Conservation (phyloP, 2,888 invertebrate species). For the Agrotis exclamationis region DNA sequence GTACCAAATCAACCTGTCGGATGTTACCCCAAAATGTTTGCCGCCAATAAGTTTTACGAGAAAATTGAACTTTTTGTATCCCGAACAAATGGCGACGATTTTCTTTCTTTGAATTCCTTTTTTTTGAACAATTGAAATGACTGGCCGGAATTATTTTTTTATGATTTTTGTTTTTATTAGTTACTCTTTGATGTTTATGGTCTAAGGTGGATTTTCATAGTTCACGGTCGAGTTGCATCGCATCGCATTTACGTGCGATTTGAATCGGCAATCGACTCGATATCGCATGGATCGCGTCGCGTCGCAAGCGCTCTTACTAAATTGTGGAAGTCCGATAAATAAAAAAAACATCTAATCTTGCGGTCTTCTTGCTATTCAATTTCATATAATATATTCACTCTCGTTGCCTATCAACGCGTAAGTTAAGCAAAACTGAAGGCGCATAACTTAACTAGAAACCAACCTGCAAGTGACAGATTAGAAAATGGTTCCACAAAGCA, state of each 20-base stretch:
- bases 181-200: neutral
- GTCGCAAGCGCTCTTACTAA: too few relatives aligned
- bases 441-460: conserved; percentile 49
- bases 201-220: too few relatives aligned
- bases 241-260: too few relatives aligned
- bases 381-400: neutral
- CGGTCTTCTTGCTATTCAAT: too few relatives aligned
- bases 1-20: conserved; percentile 44
- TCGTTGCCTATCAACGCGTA: conserved; percentile 19
- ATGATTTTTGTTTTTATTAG: too few relatives aligned
- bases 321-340: too few relatives aligned
- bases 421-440: neutral
- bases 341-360: too few relatives aligned
- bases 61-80: conserved; percentile 25
- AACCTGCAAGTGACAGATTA: conserved; percentile 64
- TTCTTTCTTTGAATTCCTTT: neutral
- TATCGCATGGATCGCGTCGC: too few relatives aligned
- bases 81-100: neutral
- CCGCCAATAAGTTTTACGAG: conserved; percentile 31
- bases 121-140: neutral
- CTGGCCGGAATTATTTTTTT: conserved; percentile 2
- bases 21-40: conserved; percentile 38
- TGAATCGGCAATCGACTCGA: too few relatives aligned
- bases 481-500: conserved; percentile 62
- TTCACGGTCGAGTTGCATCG: too few relatives aligned